Evolutionary conservation across 2,113 vertebrate species (phyloP).

Genomic region (Pipra filicauda): DNA sequence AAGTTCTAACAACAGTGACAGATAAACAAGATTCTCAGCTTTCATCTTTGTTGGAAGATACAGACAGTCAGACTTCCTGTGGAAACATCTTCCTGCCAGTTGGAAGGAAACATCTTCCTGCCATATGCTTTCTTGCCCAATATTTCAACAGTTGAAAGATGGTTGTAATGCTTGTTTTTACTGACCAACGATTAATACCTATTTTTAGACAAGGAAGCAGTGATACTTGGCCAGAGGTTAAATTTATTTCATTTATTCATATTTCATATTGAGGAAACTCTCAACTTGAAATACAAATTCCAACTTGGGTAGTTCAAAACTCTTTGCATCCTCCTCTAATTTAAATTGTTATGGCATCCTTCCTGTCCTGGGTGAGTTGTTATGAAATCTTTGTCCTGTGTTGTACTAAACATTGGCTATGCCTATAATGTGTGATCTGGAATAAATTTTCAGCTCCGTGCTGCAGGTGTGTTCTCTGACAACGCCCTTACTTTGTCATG

Average conservation of each 20-base stretch:
- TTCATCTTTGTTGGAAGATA: neutral
- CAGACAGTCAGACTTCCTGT: neutral
- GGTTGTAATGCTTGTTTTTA: neutral
- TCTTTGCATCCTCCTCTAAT: constrained; percentile 13
- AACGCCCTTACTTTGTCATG: neutral
- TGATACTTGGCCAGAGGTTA: neutral
- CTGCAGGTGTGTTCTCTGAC: neutral
- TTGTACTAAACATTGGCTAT: constrained; percentile 28
- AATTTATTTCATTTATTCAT: neutral
- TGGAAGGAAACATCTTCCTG: neutral
- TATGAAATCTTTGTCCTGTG: constrained; percentile 26
- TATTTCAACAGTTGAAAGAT: neutral
- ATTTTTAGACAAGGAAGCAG: neutral
- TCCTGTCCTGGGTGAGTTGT: constrained; percentile 10
- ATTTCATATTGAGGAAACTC: neutral
- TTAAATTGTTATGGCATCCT: constrained; percentile 49
- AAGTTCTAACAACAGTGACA: neutral
- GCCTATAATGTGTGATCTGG: neutral
- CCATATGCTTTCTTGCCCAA: neutral
- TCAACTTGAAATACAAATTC: neutral
- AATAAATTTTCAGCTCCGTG: neutral
- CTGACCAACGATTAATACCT: neutral
- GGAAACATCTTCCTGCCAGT: neutral
- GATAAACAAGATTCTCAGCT: neutral
- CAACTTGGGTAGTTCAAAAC: neutral